Evolutionary conservation across 2,113 vertebrate species (phyloP).

Genomic region (Rallus limicola): DNA sequence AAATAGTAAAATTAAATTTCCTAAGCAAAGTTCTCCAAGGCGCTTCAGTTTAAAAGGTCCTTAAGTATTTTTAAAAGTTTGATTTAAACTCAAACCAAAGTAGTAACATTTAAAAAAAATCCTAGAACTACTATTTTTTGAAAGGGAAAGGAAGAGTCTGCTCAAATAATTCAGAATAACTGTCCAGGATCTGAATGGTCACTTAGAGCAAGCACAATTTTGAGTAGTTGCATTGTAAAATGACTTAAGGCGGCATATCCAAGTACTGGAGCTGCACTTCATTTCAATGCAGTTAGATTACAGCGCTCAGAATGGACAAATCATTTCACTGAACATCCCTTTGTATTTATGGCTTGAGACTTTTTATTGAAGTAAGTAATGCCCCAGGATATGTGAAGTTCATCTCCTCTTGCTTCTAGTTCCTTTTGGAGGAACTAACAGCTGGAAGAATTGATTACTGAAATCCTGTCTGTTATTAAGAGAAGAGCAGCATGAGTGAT

Average conservation of each 20-base stretch:
- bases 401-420: neutral
- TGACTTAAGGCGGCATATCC: neutral
- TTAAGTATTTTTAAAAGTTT: neutral
- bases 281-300: neutral
- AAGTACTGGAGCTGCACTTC: neutral
- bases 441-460: neutral
- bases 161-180: neutral
- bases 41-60: neutral
- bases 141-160: neutral
- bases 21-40: neutral
- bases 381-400: neutral
- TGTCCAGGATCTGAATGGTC: neutral
- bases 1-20: neutral
- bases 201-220: neutral
- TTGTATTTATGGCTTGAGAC: neutral
- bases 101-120: neutral
- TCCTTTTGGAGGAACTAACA: neutral
- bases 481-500: neutral
- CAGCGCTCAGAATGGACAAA: neutral
- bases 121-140: neutral
- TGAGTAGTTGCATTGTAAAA: accelerated
- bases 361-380: neutral
- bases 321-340: neutral
- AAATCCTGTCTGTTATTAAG: neutral
- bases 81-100: neutral